Evolutionary conservation across 2,888 invertebrate species (phyloP), one percentile per base, ranked within the genome.

Genomic region (Myopa testacea): DNA sequence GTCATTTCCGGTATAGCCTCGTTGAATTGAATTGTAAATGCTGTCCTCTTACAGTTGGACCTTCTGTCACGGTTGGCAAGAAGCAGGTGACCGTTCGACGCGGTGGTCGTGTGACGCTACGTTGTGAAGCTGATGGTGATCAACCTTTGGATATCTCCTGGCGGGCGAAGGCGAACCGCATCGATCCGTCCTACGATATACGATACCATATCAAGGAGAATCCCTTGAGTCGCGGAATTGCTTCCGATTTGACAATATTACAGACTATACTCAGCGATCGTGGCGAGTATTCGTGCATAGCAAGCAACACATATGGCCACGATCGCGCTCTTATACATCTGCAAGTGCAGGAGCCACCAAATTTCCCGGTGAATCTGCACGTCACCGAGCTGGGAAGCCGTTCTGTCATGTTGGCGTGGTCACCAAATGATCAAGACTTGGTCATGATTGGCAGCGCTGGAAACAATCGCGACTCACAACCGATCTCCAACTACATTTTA

Each of bases 281-380:
- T 10, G 91, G 91, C 4, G 93, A 93, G 84, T 93, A 92, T 85
- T 90, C 91, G 2, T 93, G 93, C 84, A 90, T 91, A 45, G 93
- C 92, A 4, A 91, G 90, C 78, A 93, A 93, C 86, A 90, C 91
- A 0, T 93, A 92, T 85, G 93, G 93, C 0, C 91, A 91, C 77
- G 93, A 92, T 82, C 90, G 91, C 87, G 87, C 87, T 4, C 85
- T 84, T 4, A 86, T 91, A 80, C 88, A 90, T 81, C 84, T 91
- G 19, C 90, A 90, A 80, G 90, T 91, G 10, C 89, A 91, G 88
- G 93, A 93, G 81, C 91, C 91, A n/a, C 93, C 93, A 2, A 92
- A 92, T 83, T 91, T 92, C 71, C 93, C 93, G 3, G 89, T 90
- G 1, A 91, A 92, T 84, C 86, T 93, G 52, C 91, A 91, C 82